A percentile compares a stretch with the other conserved stretches of the same genome.
Conservation (phyloP, 1,140 invertebrate genomes). For the Prorops nasuta region DNA sequence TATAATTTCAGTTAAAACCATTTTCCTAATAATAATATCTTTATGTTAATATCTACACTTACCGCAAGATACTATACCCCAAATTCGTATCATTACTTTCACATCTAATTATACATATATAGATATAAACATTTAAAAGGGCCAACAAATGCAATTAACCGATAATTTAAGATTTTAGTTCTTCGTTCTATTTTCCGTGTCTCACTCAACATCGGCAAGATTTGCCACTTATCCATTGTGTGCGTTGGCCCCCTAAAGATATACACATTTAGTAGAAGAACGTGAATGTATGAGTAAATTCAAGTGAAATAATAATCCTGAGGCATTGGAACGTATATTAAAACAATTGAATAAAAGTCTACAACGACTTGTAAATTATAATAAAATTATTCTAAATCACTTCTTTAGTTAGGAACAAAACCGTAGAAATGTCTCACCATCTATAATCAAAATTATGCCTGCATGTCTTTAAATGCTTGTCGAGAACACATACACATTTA, state of each 20-base stretch:
- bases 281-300: background rate
- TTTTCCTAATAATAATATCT: background rate
- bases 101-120: background rate
- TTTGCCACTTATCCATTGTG: no score
- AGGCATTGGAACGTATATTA: background rate
- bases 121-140: background rate
- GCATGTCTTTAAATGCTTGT: constrained; percentile 29
- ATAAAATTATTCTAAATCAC: no score
- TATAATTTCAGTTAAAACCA: background rate
- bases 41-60: background rate
- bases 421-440: constrained; percentile 24
- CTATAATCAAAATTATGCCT: constrained; percentile 1
- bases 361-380: background rate
- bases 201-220: no score
- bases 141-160: no score
- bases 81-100: background rate
- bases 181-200: no score
- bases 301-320: background rate
- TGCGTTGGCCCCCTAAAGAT: no score
- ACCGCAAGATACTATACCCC: background rate
- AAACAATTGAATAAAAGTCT: background rate
- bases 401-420: constrained; percentile 37
- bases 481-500: constrained; percentile 26
- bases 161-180: no score
- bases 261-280: background rate